Conservation (phyloP, 2,113 vertebrate genomes). For the Riparia riparia region DNA sequence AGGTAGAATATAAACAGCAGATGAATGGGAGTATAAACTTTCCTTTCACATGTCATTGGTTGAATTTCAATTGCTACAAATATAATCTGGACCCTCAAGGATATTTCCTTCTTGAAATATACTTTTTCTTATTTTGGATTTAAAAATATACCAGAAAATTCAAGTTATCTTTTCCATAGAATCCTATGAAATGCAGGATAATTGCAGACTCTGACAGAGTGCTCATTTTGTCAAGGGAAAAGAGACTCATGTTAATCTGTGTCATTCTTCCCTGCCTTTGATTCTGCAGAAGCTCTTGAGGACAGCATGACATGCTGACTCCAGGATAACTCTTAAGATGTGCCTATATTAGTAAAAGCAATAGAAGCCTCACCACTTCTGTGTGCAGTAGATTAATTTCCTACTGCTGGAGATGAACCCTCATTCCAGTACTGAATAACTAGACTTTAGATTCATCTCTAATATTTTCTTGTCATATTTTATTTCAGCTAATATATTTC, state of each 20-base stretch:
- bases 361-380: not conserved
- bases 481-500: not conserved
- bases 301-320: not conserved
- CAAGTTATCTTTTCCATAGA: not conserved
- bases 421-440: not conserved
- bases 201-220: not conserved
- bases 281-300: not conserved
- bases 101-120: not conserved
- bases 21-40: not conserved
- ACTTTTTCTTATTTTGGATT: not conserved
- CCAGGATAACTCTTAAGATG: not conserved
- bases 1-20: not conserved
- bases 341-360: not conserved
- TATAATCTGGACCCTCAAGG: not conserved
- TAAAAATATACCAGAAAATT: not conserved
- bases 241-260: not conserved
- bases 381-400: too few relatives aligned
- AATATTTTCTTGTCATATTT: not conserved
- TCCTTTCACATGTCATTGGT: not conserved
- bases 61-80: not conserved
- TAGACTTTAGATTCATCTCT: not conserved
- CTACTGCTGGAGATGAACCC: not conserved
- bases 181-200: not conserved
- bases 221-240: not conserved
- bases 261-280: not conserved